Conservation (phyloP, 1,140 invertebrate species). For the Drosophila nikananu region DNA sequence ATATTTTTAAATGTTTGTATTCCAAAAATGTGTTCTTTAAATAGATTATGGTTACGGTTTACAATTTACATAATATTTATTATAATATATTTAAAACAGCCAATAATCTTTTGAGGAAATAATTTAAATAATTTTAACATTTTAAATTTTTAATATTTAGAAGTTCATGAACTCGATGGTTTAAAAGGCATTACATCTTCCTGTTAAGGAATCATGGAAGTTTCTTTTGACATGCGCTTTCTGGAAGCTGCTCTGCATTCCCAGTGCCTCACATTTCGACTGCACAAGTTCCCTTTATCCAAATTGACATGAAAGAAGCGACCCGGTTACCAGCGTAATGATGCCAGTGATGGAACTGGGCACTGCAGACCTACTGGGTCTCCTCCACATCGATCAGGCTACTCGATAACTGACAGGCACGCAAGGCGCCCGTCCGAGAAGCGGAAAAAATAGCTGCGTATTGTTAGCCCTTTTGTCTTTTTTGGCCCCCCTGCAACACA, state of each 20-base stretch:
- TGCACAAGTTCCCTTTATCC: slow-evolving; percentile 62
- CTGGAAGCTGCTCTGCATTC: slow-evolving; percentile 67
- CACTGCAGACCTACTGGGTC: slow-evolving; percentile 14
- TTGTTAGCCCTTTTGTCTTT: slow-evolving; percentile 29
- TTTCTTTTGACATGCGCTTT: slow-evolving; percentile 28
- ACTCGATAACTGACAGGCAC: slow-evolving; percentile 76
- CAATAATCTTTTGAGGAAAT: too few relatives aligned
- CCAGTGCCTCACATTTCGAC: slow-evolving; percentile 10
- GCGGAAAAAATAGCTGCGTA: slow-evolving; percentile 22
- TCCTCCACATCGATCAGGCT: slow-evolving; percentile 56
- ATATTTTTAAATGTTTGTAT: neutral
- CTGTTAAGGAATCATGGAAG: neutral
- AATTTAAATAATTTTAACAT: too few relatives aligned
- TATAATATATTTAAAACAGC: too few relatives aligned
- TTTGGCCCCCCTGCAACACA: neutral
- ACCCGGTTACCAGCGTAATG: slow-evolving; percentile 47
- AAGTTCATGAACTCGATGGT: too few relatives aligned
- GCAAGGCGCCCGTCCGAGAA: slow-evolving; percentile 63
- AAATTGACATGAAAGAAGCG: slow-evolving; percentile 78
- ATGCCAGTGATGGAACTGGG: slow-evolving; percentile 17
- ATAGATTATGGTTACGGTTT: too few relatives aligned
- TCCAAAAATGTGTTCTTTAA: neutral
- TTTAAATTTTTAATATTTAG: too few relatives aligned
- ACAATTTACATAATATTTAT: too few relatives aligned
- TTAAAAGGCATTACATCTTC: slow-evolving; percentile 6